These are phyloP conservation scores for Delichon dasypus DNA, from an alignment of 2,797 vertebrate species.

Conservation along the genomic window DNA sequence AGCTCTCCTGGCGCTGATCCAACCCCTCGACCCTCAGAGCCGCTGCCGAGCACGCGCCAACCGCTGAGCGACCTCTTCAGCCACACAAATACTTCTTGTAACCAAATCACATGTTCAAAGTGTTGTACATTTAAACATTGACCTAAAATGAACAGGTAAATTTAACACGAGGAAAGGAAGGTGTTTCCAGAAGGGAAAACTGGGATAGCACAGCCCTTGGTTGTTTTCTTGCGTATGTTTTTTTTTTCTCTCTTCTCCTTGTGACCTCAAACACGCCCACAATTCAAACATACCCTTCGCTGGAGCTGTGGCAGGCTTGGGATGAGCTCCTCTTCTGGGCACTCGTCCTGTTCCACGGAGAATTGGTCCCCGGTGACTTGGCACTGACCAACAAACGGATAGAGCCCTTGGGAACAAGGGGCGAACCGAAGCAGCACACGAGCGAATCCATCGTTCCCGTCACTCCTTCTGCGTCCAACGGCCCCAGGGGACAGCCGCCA, in stretches of 20 bases:
- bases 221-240: not conserved
- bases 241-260: not conserved
- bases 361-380: constrained; percentile 78
- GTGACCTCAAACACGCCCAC: constrained; percentile 39
- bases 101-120: constrained; percentile 74
- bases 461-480: not conserved
- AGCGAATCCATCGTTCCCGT: not conserved
- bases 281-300: constrained; percentile 48
- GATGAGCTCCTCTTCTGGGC: constrained; percentile 64
- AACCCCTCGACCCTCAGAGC: not conserved
- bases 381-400: constrained; percentile 44
- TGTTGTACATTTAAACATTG: constrained; percentile 73
- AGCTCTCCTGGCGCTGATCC: not conserved
- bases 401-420: not conserved
- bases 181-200: constrained; percentile 59
- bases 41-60: constrained; percentile 49
- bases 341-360: constrained; percentile 52
- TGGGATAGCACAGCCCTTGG: constrained; percentile 72
- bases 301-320: constrained; percentile 63
- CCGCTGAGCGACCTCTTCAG: constrained; percentile 67
- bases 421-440: constrained; percentile 46
- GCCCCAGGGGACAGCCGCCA: not conserved
- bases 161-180: constrained; percentile 57
- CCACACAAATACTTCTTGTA: constrained; percentile 71
- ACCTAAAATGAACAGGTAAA: constrained; percentile 69